A percentile compares a stretch with the other conserved stretches of the same genome.
Conservation (phyloP, 2,797 vertebrate species). For the Capromys pilorides region DNA sequence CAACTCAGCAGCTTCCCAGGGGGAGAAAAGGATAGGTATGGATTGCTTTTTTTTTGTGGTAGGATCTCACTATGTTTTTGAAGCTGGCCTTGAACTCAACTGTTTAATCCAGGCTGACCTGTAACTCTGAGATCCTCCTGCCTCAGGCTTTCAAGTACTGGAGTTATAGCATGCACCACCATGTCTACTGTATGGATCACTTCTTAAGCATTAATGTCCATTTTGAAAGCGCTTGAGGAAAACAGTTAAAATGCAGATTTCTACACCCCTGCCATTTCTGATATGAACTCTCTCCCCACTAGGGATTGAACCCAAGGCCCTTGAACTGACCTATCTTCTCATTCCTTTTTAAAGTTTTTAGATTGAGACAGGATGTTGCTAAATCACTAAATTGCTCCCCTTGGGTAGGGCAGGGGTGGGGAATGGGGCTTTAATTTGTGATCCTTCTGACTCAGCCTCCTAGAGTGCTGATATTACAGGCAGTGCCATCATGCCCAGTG, state of each 20-base stretch:
- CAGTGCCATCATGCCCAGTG: neutral
- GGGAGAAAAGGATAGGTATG: neutral
- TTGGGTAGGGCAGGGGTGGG: neutral
- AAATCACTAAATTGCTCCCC: neutral
- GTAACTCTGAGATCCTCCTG: neutral
- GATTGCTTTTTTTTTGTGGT: neutral
- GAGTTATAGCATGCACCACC: neutral
- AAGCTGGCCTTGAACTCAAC: neutral
- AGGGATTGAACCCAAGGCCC: neutral
- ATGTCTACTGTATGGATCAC: neutral
- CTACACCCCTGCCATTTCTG: neutral
- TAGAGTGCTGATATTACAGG: neutral
- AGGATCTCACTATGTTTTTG: neutral
- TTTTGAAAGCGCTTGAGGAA: neutral
- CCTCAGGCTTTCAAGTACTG: neutral
- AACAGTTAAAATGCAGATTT: constrained; percentile 11
- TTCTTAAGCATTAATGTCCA: neutral
- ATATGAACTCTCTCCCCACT: neutral
- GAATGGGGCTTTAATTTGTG: neutral
- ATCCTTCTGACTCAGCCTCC: neutral
- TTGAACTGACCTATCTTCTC: neutral
- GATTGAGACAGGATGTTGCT: neutral
- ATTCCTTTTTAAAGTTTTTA: neutral
- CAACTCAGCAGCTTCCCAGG: neutral
- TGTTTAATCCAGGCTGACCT: neutral